Conservation (phyloP, 2,113 vertebrate species). For the Seriola dumerili region DNA sequence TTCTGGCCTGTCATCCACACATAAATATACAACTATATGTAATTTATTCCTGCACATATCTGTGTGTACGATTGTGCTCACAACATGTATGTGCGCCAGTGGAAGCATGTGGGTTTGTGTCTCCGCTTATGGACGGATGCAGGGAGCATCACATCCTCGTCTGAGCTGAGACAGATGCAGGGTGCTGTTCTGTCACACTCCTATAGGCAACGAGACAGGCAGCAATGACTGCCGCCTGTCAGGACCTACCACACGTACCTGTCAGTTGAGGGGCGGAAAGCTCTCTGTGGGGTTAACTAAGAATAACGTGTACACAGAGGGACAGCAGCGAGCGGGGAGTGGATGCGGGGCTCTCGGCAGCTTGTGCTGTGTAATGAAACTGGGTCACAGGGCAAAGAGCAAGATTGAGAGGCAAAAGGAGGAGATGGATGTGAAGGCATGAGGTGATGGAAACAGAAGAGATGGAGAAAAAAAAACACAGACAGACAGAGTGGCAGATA, state of each 20-base stretch:
- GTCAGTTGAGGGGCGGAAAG: conserved; percentile 46
- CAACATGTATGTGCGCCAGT: background rate
- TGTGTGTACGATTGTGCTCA: background rate
- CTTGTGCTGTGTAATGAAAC: conserved; percentile 21
- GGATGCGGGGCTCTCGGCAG: conserved; percentile 11
- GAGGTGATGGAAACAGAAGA: conserved; percentile 9
- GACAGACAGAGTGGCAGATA: conserved; percentile 10
- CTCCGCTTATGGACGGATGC: background rate
- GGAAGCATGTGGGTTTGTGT: background rate
- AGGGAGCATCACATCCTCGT: conserved; percentile 33
- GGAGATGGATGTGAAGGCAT: background rate
- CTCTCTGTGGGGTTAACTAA: conserved; percentile 53
- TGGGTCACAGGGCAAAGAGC: conserved; percentile 37
- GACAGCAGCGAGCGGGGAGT: background rate
- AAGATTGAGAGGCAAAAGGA: background rate
- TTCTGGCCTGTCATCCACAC: conserved; percentile 22
- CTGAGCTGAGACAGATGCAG: conserved; percentile 53
- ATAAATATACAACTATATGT: background rate
- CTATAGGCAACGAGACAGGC: conserved; percentile 49
- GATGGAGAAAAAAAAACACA: background rate
- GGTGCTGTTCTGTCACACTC: conserved; percentile 49
- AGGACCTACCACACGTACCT: conserved; percentile 55
- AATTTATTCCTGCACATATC: background rate
- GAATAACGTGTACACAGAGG: conserved; percentile 46
- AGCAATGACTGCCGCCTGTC: conserved; percentile 70